Conservation (phyloP, 2,797 vertebrate species). For the Anabas testudineus region DNA sequence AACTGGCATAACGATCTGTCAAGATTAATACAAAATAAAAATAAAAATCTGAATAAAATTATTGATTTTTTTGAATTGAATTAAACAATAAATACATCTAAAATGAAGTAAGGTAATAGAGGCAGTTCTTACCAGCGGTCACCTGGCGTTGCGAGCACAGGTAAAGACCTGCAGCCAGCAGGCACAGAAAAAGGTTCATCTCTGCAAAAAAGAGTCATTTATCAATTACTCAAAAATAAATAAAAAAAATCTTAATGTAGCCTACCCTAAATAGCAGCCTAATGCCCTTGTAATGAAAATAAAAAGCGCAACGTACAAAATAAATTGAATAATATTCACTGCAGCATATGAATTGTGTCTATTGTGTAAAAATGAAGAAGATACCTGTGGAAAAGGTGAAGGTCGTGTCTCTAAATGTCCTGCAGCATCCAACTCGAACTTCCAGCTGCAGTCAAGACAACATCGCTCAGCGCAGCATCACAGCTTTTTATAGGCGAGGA, state of each 20-base stretch:
- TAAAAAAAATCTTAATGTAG: too few species aligned
- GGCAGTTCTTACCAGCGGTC: slow-evolving; percentile 47
- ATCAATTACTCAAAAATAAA: too few species aligned
- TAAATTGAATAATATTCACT: neutral
- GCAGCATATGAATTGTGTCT: neutral
- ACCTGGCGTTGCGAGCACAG: slow-evolving; percentile 42
- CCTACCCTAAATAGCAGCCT: too few species aligned
- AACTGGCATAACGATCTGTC: too few species aligned
- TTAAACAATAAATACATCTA: neutral
- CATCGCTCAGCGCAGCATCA: too few species aligned
- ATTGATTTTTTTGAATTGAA: too few species aligned
- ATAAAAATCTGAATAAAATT: neutral
- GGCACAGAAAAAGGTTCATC: slow-evolving; percentile 50
- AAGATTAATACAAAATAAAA: too few species aligned
- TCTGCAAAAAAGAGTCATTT: slow-evolving; percentile 24
- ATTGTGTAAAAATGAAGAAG: neutral
- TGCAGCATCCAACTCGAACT: neutral
- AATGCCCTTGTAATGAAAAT: too few species aligned
- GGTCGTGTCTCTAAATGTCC: neutral
- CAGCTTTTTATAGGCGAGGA: neutral
- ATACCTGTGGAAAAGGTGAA: neutral
- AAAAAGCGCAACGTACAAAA: too few species aligned
- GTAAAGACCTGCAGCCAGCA: slow-evolving; percentile 50
- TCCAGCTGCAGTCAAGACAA: neutral
- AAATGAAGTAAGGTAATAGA: neutral